Evolutionary conservation across 2,888 invertebrate genomes (phyloP), one percentile per base, ranked within the genome.

Genomic region (Limnephilus rhombicus): DNA sequence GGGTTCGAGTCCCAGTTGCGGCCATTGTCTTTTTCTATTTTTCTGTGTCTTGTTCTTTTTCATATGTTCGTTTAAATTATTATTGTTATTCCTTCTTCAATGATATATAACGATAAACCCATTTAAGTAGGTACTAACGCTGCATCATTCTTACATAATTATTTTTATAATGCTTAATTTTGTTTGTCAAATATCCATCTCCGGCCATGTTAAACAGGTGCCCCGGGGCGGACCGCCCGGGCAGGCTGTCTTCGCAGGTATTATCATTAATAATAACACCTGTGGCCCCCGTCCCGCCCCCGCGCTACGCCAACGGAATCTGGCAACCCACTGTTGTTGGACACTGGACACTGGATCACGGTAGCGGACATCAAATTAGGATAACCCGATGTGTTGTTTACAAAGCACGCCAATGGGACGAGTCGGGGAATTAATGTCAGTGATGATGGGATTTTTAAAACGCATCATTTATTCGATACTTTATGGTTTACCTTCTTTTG

Each of bases 371-470:
- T 45, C 29, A 45, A 86, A 86, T 86, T 86, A 86, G 49, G 41
- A 86, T 45, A 86, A 86, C 86, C 29, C 37, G 45, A 86, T 49
- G 29, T 29, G 86, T 68, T 68, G 68, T 86, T 86, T 86, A 86
- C 86, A 86, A 45, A 86, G 15, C 29, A 86, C 86, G 45, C 86
- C 86, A 45, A 49, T 86, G 86, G 15, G n/a, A 86, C 86, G 86
- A 49, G 29, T 86, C 45, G 86, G 13, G 13, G 86, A 49, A 29
- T 41, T 86, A 41, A 86, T 86, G 86, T 41, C 45, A 45, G 29
- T 86, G n/a, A 86, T 24, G 12, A 24, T 86, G 37, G 29, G 13
- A 29, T 86, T 86, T 86, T 49, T n/a, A 29, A 24, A 68, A 68
- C n/a, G 24, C n/a, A n/a, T 68, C 68, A 68, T 68, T 68, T 24